These are phyloP conservation scores for Lamprotornis superbus DNA, from an alignment of 2,113 vertebrate genomes.

Conservation along the genomic window DNA sequence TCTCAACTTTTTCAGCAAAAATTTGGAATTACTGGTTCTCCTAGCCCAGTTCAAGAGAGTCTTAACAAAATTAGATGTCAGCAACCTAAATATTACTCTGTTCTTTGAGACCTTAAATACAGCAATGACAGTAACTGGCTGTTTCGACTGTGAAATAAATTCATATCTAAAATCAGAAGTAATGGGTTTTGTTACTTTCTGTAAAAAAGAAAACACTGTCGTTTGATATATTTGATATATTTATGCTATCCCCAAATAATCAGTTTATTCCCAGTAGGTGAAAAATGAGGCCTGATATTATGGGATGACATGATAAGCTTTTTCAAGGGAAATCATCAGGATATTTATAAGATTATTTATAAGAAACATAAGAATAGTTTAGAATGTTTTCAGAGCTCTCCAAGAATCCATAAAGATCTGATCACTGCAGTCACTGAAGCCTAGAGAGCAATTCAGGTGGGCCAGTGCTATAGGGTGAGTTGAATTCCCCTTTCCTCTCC, in stretches of 20 bases:
- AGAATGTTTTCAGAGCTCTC: neutral
- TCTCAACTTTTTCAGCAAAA: neutral
- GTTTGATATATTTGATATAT: neutral
- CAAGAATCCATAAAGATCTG: neutral
- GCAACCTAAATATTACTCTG: neutral
- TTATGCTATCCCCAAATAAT: neutral
- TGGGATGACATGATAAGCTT: neutral
- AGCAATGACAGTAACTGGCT: neutral
- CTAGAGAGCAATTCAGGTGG: neutral
- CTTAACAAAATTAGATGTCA: neutral
- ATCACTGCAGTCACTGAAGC: neutral
- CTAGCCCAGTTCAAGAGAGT: neutral
- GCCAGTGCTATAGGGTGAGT: neutral
- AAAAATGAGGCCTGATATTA: neutral
- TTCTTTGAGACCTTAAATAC: neutral
- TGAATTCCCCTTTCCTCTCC: neutral
- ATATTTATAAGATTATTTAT: neutral
- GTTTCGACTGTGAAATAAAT: neutral
- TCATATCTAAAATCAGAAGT: neutral
- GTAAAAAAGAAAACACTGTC: neutral
- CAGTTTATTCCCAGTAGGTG: neutral
- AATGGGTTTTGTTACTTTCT: neutral
- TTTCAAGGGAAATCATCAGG: neutral
- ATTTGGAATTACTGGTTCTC: neutral
- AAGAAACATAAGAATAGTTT: neutral